phyloP scores from a whole-genome alignment of 2,797 vertebrate species.

The Psittacula derbiana region DNA sequence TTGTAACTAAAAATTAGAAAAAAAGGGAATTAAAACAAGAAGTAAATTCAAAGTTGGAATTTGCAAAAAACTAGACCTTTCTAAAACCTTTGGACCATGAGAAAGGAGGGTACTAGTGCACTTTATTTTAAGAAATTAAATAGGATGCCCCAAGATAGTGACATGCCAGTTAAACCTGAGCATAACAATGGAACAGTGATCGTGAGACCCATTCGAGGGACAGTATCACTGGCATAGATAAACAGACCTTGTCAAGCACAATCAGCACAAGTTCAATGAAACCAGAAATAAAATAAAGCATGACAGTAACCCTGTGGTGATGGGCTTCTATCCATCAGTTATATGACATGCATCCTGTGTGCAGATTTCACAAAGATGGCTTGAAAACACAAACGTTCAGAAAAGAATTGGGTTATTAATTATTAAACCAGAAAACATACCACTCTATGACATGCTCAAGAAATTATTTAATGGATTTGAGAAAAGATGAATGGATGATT shows the following conservation, averaged over 20 bases:
- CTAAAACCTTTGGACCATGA: accelerated
- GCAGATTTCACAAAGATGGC: neutral
- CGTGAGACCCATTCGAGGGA: neutral
- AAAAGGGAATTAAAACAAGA: neutral
- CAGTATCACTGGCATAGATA: neutral
- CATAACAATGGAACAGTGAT: neutral
- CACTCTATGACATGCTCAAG: neutral
- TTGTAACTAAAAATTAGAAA: accelerated
- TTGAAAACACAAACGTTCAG: neutral
- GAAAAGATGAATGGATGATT: neutral
- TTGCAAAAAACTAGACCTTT: neutral
- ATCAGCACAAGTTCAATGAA: neutral
- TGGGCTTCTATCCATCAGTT: neutral
- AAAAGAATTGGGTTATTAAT: neutral
- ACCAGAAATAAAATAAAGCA: neutral
- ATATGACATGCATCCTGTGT: neutral
- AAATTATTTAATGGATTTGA: neutral
- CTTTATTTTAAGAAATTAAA: neutral
- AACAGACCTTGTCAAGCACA: neutral
- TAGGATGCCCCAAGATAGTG: neutral
- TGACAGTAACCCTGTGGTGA: neutral
- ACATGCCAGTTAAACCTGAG: neutral
- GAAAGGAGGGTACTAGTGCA: neutral
- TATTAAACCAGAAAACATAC: neutral
- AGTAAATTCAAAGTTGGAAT: neutral